phyloP scores from a whole-genome alignment of 2,797 vertebrate genomes.

The Denticeps clupeoides region DNA sequence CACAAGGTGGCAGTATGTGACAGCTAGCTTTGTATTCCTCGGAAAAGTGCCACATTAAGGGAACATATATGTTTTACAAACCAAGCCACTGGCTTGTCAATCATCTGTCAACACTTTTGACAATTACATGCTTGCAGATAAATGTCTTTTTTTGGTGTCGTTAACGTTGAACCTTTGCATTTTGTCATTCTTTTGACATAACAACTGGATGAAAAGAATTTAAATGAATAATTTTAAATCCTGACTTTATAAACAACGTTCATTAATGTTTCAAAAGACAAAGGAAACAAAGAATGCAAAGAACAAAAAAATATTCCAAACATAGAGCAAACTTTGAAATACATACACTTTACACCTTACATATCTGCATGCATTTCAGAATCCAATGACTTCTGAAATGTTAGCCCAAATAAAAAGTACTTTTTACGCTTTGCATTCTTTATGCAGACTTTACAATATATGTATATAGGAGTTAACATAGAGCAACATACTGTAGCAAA shows the following conservation, averaged over 20 bases:
- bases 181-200: too few relatives aligned
- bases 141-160: too few relatives aligned
- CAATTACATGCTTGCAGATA: too few relatives aligned
- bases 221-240: too few relatives aligned
- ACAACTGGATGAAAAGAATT: too few relatives aligned
- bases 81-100: too few relatives aligned
- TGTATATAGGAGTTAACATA: slow-evolving; percentile 55
- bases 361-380: slow-evolving; percentile 46
- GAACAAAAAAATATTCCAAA: slow-evolving; percentile 46
- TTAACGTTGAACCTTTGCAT: too few relatives aligned
- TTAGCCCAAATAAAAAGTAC: slow-evolving; percentile 51
- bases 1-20: slow-evolving; percentile 28
- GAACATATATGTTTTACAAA: neutral
- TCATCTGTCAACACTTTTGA: too few relatives aligned
- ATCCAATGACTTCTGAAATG: slow-evolving; percentile 38
- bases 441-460: slow-evolving; percentile 62
- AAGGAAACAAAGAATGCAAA: slow-evolving; percentile 41
- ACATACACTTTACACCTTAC: slow-evolving; percentile 63
- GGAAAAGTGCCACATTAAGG: slow-evolving; percentile 1
- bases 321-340: slow-evolving; percentile 51
- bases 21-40: slow-evolving; percentile 8
- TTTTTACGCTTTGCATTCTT: slow-evolving; percentile 37
- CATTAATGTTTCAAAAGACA: too few relatives aligned
- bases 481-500: slow-evolving; percentile 68
- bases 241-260: too few relatives aligned